Percentiles rank a stretch among this genome's conserved stretches.
These are phyloP conservation scores for Mycogona germanica DNA, from an alignment of 2,888 invertebrate species.

Conservation along the genomic window DNA sequence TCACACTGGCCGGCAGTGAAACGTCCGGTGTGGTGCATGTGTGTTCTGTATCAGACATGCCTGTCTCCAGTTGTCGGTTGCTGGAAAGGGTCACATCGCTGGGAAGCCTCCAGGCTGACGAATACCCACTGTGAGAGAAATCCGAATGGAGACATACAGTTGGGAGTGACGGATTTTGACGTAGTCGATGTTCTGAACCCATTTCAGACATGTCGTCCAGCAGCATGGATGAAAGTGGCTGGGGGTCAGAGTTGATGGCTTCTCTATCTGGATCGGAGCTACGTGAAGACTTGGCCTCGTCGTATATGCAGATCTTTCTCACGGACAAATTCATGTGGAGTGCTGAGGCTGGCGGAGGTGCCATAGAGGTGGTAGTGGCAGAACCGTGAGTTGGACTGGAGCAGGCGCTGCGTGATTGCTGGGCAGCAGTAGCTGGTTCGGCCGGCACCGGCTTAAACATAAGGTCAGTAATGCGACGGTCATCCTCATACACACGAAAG, in stretches of 20 bases:
- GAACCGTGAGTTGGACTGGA: conserved; percentile 12
- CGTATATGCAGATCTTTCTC: conserved; percentile 21
- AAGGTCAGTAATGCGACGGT: conserved; percentile 10
- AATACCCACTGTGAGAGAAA: background rate
- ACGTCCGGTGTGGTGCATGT: no score
- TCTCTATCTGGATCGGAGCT: background rate
- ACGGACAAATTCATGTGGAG: conserved; percentile 15
- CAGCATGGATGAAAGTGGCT: background rate
- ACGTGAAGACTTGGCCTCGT: conserved; percentile 9
- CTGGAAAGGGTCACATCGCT: no score
- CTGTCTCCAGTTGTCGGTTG: background rate
- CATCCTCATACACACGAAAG: conserved; percentile 22
- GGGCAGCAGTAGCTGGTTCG: background rate
- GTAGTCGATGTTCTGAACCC: no score
- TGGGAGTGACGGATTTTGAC: no score
- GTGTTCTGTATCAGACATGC: background rate
- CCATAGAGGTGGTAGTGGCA: conserved; percentile 20
- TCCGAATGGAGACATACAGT: no score
- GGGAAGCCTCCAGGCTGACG: no score
- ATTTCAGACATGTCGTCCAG: no score
- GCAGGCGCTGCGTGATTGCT: background rate
- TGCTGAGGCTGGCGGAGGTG: background rate
- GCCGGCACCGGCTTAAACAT: conserved; percentile 9
- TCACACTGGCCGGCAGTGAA: no score
- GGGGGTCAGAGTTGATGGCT: background rate